These are phyloP conservation scores for Pan paniscus DNA, from an alignment of 2,113 vertebrate genomes.

Conservation along the genomic window DNA sequence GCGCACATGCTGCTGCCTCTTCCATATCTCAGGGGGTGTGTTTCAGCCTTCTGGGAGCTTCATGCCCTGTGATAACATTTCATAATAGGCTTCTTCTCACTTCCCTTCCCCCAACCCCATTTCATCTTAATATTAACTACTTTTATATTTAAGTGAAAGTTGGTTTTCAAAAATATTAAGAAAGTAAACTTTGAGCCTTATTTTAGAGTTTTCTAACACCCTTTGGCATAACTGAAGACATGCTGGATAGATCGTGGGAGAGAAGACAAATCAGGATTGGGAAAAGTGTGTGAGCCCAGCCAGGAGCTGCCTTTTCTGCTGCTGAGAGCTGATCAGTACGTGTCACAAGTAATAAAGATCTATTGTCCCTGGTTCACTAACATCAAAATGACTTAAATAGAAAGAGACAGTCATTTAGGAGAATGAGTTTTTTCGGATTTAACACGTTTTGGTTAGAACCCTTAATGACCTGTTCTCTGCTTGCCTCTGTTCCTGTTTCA, in stretches of 20 bases:
- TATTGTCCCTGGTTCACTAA: not conserved
- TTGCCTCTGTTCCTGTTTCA: not conserved
- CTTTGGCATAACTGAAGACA: not conserved
- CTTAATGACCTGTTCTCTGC: constrained; percentile 19
- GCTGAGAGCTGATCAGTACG: not conserved
- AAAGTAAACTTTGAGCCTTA: not conserved
- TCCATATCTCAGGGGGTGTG: fast-evolving
- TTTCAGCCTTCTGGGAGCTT: not conserved
- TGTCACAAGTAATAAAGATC: constrained; percentile 8
- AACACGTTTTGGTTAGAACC: constrained; percentile 7
- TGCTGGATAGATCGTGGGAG: not conserved
- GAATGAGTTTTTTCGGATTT: not conserved
- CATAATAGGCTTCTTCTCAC: not conserved
- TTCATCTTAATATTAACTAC: not conserved
- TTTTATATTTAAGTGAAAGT: constrained; percentile 35
- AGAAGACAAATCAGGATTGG: not conserved
- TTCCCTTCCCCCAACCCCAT: not conserved
- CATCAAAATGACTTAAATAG: constrained; percentile 2
- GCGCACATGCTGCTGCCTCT: not conserved
- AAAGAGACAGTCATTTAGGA: constrained; percentile 48
- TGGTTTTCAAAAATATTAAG: constrained; percentile 45
- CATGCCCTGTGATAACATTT: not conserved
- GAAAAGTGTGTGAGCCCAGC: not conserved
- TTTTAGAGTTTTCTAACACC: not conserved
- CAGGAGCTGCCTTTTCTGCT: not conserved